Evolutionary conservation across 2,797 vertebrate genomes (phyloP).

Genomic region (Psittacula echo): DNA sequence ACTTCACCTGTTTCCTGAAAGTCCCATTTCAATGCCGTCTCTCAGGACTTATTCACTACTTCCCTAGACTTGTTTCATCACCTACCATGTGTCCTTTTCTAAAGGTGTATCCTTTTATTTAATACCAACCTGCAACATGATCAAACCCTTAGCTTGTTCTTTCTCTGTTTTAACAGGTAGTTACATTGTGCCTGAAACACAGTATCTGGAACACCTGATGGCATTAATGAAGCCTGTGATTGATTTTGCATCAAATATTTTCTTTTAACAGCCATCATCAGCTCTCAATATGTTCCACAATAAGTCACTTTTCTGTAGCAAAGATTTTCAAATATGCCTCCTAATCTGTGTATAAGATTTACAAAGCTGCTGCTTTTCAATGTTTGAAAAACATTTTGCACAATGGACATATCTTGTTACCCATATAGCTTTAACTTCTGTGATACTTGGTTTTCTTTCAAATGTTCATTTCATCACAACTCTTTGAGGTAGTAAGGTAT

Average conservation of each 20-base stretch:
- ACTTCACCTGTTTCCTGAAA: neutral
- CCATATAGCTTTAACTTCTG: neutral
- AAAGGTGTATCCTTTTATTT: neutral
- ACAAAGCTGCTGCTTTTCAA: conserved; percentile 12
- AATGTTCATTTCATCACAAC: neutral
- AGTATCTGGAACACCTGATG: neutral
- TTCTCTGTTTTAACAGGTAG: neutral
- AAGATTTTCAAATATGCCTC: neutral
- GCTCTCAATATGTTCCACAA: neutral
- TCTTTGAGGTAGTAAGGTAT: neutral
- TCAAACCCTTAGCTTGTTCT: neutral
- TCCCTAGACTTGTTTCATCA: neutral
- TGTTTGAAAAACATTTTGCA: neutral
- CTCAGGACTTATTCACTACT: neutral
- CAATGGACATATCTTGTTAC: neutral
- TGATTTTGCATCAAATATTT: conserved; percentile 20
- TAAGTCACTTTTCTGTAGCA: neutral
- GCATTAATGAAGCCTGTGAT: neutral
- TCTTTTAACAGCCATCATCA: neutral
- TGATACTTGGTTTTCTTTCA: neutral
- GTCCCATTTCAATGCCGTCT: neutral
- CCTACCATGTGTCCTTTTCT: neutral
- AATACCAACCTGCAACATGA: neutral
- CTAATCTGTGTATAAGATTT: neutral
- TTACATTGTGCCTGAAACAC: neutral